Conservation (phyloP, 2,888 invertebrate genomes). For the Luperina testacea region DNA sequence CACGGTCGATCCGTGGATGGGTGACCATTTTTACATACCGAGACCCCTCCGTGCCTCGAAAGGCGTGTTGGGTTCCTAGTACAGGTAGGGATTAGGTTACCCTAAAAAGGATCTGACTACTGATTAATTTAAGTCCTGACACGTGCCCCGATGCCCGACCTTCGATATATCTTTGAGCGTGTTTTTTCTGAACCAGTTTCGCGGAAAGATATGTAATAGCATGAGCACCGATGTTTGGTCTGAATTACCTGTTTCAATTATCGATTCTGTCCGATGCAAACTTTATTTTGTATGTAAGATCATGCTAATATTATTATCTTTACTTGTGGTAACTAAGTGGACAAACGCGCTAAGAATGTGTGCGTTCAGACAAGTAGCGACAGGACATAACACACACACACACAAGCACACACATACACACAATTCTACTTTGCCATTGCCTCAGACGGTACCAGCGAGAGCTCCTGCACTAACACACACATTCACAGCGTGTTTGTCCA, state of each 20-base stretch:
- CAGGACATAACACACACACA: background rate
- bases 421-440: background rate
- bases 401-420: background rate
- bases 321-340: background rate
- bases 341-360: background rate
- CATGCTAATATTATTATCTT: background rate
- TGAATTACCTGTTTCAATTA: background rate
- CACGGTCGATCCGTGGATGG: too few relatives aligned
- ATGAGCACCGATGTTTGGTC: background rate
- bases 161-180: slow-evolving; percentile 1
- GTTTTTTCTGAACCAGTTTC: background rate
- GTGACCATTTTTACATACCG: too few relatives aligned
- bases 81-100: slow-evolving; percentile 25
- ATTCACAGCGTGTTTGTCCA: background rate
- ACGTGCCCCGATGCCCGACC: slow-evolving; percentile 6
- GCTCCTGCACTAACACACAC: background rate
- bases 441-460: background rate
- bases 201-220: background rate
- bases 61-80: background rate
- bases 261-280: background rate
- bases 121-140: slow-evolving; percentile 27
- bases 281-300: background rate
- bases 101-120: slow-evolving; percentile 14
- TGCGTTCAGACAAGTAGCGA: background rate
- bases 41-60: too few relatives aligned